Evolutionary conservation across 2,797 vertebrate species (phyloP).

Genomic region (Galaxias olidus): DNA sequence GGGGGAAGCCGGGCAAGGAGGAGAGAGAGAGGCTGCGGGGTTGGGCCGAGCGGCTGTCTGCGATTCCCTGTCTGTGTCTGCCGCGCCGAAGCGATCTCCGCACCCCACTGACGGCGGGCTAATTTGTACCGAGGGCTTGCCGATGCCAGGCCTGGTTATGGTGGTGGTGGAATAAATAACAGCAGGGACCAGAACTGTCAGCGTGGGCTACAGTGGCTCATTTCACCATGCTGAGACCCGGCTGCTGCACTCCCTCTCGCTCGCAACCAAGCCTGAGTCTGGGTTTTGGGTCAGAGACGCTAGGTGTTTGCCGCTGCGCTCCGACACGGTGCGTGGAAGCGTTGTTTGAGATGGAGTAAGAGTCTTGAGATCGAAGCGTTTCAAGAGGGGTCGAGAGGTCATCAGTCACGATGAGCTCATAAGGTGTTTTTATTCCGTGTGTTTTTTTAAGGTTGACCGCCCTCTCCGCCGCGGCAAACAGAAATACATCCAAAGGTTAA

Average conservation of each 20-base stretch:
- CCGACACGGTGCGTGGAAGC: background rate
- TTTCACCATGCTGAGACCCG: slow-evolving; percentile 73
- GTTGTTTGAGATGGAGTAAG: slow-evolving; percentile 39
- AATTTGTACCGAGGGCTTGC: slow-evolving; percentile 66
- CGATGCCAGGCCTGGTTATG: slow-evolving; percentile 68
- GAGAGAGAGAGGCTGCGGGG: slow-evolving; percentile 13
- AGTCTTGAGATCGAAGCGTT: slow-evolving; percentile 23
- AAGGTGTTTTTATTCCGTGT: slow-evolving; percentile 26
- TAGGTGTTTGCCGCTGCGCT: too few species aligned
- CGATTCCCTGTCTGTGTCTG: slow-evolving; percentile 20
- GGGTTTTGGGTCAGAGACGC: background rate
- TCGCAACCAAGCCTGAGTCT: slow-evolving; percentile 5
- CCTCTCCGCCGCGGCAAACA: slow-evolving; percentile 28
- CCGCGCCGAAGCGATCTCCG: slow-evolving; percentile 30
- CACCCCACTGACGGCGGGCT: slow-evolving; percentile 59
- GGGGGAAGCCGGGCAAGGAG: slow-evolving; percentile 49
- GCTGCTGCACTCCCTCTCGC: slow-evolving; percentile 45
- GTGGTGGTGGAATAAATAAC: slow-evolving; percentile 64
- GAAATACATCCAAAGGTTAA: slow-evolving; percentile 32
- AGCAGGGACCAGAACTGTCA: slow-evolving; percentile 71
- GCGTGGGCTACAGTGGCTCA: slow-evolving; percentile 69
- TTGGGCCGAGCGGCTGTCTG: slow-evolving; percentile 30
- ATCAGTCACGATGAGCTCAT: slow-evolving; percentile 38
- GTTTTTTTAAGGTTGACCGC: slow-evolving; percentile 31
- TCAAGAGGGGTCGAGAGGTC: slow-evolving; percentile 35